Evolutionary conservation across 1,140 invertebrate genomes (phyloP).

Genomic region (Magallana ariakensis): DNA sequence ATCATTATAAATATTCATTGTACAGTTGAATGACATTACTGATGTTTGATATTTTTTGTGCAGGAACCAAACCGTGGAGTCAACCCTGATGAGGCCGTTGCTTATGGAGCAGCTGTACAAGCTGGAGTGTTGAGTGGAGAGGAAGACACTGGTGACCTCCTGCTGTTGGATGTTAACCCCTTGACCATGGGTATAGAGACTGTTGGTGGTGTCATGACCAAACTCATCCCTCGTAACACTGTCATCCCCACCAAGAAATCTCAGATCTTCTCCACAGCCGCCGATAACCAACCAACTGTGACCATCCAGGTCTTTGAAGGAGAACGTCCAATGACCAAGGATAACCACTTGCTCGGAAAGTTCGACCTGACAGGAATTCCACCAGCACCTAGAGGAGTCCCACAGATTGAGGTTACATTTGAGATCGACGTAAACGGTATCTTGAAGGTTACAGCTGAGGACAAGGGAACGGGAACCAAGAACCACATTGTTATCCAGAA

Average conservation of each 20-base stretch:
- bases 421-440: conserved; percentile 99
- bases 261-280: conserved; percentile 99
- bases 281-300: conserved; percentile 99
- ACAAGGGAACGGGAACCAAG: conserved; percentile 98
- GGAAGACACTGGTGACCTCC: conserved; percentile 95
- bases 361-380: conserved; percentile 99
- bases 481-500: conserved; percentile 99
- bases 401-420: conserved; percentile 99
- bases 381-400: conserved; percentile 97
- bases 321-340: conserved; percentile 99
- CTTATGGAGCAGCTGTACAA: conserved; percentile 99
- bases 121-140: conserved; percentile 88
- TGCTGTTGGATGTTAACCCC: conserved; percentile 98
- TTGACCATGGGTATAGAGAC: conserved; percentile 99
- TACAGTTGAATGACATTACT: too few relatives aligned
- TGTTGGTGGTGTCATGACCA: conserved; percentile 99
- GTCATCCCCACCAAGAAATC: conserved; percentile 99
- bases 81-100: conserved; percentile 91
- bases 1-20: too few relatives aligned
- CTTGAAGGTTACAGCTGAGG: conserved; percentile 94
- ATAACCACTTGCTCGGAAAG: conserved; percentile 98
- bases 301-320: conserved; percentile 99
- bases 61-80: conserved; percentile 97
- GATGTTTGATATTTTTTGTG: conserved; percentile 44
- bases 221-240: conserved; percentile 97